Evolutionary conservation across 2,888 invertebrate species (phyloP), one percentile per base, ranked within the genome.

Genomic region (Pollenia amentaria): DNA sequence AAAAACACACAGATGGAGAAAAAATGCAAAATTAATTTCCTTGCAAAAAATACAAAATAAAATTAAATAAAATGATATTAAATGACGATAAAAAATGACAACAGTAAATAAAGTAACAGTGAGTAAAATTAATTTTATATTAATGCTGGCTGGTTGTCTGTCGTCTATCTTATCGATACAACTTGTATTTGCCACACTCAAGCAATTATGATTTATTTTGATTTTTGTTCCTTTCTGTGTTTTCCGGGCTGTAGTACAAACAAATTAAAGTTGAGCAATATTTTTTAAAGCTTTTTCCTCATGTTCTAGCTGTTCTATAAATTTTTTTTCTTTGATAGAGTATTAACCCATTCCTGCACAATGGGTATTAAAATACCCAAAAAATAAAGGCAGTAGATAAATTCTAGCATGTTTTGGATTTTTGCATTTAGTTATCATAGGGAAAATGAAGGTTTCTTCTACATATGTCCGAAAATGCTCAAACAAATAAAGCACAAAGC

Each of bases 71-170:
- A 29, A 29, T 42, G 46, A 77, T 82, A 83, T 64, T 21, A 65
- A 67, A 53, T 53, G 2, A 57, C 16, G 76, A 77, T 77, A 55
- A 42, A 77, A 8, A 42, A 16, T 78, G 64, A 55, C 44, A 60
- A 62, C 16, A 10, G 12, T 11, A 21, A 40, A 51, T 12, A n/a
- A 62, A 70, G 18, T 67, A 53, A 70, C 70, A 64, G 44, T 65
- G 46, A 62, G 69, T 70, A 75, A 81, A 85, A 79, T 75, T 69
- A 75, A 76, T 86, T 78, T 69, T 48, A 64, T 76, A 67, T 65
- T 6, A 62, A 18, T 7, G 18, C 40, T 64, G 11, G 21, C 38
- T 38, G 65, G 12, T 77, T 16, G 29, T 14, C 38, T 73, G 70
- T 65, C 64, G 48, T 57, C 18, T 65, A 65, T 72, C 44, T 76